Evolutionary conservation across 2,888 invertebrate species (phyloP).

Genomic region (Scaptomyza parva): DNA sequence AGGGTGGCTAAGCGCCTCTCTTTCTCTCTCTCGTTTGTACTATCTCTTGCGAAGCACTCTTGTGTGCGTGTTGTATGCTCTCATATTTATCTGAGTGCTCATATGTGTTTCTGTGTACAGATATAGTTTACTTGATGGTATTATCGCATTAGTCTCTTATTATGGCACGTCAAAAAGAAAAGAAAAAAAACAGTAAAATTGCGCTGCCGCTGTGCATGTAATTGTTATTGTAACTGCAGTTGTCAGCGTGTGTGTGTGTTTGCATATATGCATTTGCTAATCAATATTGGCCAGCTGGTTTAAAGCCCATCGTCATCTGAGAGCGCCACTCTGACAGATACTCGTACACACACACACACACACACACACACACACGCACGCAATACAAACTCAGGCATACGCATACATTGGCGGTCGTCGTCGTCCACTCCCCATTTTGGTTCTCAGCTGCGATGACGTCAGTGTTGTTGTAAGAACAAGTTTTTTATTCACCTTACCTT

Average conservation of each 20-base stretch:
- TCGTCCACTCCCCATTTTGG: slow-evolving; percentile 82
- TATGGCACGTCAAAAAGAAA: slow-evolving; percentile 51
- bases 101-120: slow-evolving; percentile 24
- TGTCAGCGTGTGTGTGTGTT: slow-evolving; percentile 16
- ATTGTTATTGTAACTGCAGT: slow-evolving; percentile 10
- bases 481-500: slow-evolving; percentile 40
- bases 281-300: slow-evolving; percentile 74
- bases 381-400: slow-evolving; percentile 8
- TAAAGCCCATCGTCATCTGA: slow-evolving; percentile 40
- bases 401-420: slow-evolving; percentile 56
- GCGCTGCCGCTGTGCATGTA: slow-evolving; percentile 18
- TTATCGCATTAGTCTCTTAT: slow-evolving; percentile 69
- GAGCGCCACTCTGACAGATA: slow-evolving; percentile 31
- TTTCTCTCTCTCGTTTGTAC: slow-evolving; percentile 21
- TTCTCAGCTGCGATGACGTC: slow-evolving; percentile 80
- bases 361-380: neutral
- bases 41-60: slow-evolving; percentile 31
- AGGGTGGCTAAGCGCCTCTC: slow-evolving; percentile 62
- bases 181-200: slow-evolving; percentile 37
- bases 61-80: slow-evolving; percentile 36
- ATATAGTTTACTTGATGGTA: slow-evolving; percentile 57
- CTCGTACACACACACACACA: slow-evolving; percentile 13
- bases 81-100: slow-evolving; percentile 24
- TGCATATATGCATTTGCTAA: slow-evolving; percentile 45
- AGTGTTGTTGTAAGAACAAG: slow-evolving; percentile 76